Conservation (phyloP, 2,888 invertebrate species). For the Tupiocoris notatus region DNA sequence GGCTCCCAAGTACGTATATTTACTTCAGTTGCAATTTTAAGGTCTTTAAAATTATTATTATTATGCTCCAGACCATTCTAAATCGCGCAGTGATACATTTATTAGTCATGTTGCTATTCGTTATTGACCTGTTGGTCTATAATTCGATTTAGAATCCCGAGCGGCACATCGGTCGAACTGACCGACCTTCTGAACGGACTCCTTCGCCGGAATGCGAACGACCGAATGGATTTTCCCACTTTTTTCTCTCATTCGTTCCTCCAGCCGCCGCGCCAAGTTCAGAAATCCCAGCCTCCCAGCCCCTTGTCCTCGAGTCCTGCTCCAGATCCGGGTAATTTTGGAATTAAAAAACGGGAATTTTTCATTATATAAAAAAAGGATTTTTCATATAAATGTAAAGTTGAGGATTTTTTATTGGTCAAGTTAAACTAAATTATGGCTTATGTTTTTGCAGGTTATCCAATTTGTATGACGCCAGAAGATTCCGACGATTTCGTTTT, state of each 20-base stretch:
- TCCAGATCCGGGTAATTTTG: constrained; percentile 53
- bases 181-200: constrained; percentile 82
- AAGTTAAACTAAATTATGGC: too few relatives aligned
- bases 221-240: constrained; percentile 92
- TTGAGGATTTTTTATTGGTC: too few relatives aligned
- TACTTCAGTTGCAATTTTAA: too few relatives aligned
- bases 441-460: constrained; percentile 51
- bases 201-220: constrained; percentile 86
- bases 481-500: constrained; percentile 76
- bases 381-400: too few relatives aligned
- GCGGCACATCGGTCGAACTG: constrained; percentile 86
- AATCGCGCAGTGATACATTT: too few relatives aligned
- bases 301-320: constrained; percentile 55
- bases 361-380: too few relatives aligned
- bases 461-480: constrained; percentile 61
- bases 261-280: constrained; percentile 62
- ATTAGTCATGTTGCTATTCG: too few relatives aligned
- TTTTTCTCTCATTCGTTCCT: constrained; percentile 95
- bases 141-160: constrained; percentile 80
- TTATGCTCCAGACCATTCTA: too few relatives aligned
- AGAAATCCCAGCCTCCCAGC: constrained; percentile 57
- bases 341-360: too few relatives aligned
- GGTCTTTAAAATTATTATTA: too few relatives aligned
- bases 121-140: too few relatives aligned
- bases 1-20: constrained; percentile 79